Base-by-base conservation (phyloP, 2,888 invertebrate species). In the Melanchra persicariae region DNA sequence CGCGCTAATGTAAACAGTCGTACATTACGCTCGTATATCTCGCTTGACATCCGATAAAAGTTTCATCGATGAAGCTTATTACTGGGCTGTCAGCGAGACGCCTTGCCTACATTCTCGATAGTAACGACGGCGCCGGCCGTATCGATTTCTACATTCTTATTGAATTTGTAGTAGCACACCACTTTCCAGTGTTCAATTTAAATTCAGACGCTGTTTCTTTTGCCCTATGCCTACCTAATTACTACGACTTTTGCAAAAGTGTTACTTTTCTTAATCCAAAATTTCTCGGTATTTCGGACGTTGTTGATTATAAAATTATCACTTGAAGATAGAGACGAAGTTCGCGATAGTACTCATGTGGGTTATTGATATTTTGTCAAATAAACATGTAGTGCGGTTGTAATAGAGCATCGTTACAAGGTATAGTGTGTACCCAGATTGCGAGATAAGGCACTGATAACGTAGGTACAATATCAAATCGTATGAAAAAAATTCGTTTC, bases 341-440 rank as follows among this genome's bases (percentile, higher is more conserved):
- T 77, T 72, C 26, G 78, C 80, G 85, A 85, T 85, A 82, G 73
- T 75, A 61, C 63, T 84, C 66, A 70, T 60, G 66, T 64, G 66
- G 72, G 73, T 85, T 85, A 86, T 83, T 82, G 81, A 81, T 84
- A 83, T 87, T 78, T 85, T 86, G 86, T 87, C 80, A 83, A 83
- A 87, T 82, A 87, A 77, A 87, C 89, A 89, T 88, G 90, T 90
- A 85, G 85, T 89, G 87, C 75, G 85, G 83, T 88, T 92, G 93
- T 93, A 93, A 91, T 91, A 87, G 85, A 89, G 84, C 79, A 85
- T 90, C 88, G 91, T 91, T 92, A 94, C 93, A 93, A 89, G 91
- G 88, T 90, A 91, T 91, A 91, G 85, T 89, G 87, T 92, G 93
- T 93, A 89, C 85, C 87, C 91, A 91, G 94, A 94, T 95, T 93